These are phyloP conservation scores for Rhagologus leucostigma DNA, from an alignment of 2,113 vertebrate species.

Conservation along the genomic window DNA sequence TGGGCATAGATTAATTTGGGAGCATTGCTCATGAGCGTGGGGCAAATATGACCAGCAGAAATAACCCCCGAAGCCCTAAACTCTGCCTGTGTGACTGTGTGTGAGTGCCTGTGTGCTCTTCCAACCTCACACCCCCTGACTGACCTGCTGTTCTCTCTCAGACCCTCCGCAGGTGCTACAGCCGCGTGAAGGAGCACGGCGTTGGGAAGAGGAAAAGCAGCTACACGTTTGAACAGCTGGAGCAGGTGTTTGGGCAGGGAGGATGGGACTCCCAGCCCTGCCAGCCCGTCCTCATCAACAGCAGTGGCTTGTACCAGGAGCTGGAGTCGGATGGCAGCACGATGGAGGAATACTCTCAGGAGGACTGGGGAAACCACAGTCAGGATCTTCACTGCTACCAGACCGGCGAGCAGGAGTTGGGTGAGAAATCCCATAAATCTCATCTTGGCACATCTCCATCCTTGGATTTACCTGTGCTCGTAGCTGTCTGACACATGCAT, in stretches of 20 bases:
- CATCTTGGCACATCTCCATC: not conserved
- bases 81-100: conserved; percentile 49
- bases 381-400: conserved; percentile 93
- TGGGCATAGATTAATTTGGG: conserved; percentile 46
- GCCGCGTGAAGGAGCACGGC: conserved; percentile 97
- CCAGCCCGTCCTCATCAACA: conserved; percentile 97
- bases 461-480: not conserved
- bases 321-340: conserved; percentile 97
- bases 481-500: rapidly evolving
- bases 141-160: conserved; percentile 59
- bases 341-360: conserved; percentile 95
- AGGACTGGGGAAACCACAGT: conserved; percentile 95
- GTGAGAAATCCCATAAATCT: conserved; percentile 69
- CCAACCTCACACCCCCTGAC: not conserved
- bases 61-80: not conserved
- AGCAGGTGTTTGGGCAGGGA: conserved; percentile 97
- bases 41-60: not conserved
- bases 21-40: conserved; percentile 37
- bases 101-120: not conserved
- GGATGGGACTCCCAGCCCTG: conserved; percentile 98
- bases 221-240: conserved; percentile 98
- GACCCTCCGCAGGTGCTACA: conserved; percentile 97
- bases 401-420: conserved; percentile 90
- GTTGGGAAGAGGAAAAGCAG: conserved; percentile 98
- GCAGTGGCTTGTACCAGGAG: conserved; percentile 96